These are phyloP conservation scores for Scylla paramamosain DNA, from an alignment of 1,140 invertebrate species.

Conservation along the genomic window DNA sequence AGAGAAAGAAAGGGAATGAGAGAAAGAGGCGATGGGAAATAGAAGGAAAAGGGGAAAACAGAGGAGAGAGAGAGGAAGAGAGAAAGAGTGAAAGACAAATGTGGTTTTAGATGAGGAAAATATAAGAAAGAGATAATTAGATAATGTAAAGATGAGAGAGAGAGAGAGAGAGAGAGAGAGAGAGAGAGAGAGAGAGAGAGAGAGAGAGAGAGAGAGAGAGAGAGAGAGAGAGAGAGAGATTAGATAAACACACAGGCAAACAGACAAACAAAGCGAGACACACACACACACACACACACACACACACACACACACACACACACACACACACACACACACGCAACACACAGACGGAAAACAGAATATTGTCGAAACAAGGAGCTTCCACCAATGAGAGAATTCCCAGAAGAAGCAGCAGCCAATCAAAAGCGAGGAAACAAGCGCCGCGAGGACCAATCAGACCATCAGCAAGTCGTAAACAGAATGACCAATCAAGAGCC, in stretches of 20 bases:
- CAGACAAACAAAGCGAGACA: neutral
- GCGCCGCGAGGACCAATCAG: neutral
- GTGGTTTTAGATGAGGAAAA: neutral
- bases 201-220: constrained; percentile 37
- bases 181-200: neutral
- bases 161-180: neutral
- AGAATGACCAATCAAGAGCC: neutral
- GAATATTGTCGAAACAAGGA: neutral
- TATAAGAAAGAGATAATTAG: neutral
- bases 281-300: neutral
- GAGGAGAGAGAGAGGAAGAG: constrained; percentile 38
- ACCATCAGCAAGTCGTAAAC: neutral
- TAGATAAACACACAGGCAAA: constrained; percentile 43
- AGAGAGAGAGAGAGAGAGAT: constrained; percentile 57
- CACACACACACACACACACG: neutral
- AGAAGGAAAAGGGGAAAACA: neutral
- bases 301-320: constrained; percentile 32
- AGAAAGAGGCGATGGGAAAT: neutral
- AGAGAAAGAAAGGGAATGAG: neutral
- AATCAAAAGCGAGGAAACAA: neutral
- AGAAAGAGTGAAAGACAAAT: constrained; percentile 16
- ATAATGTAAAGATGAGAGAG: neutral
- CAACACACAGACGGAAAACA: neutral
- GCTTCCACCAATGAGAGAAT: neutral
- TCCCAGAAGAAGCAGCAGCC: neutral